Base-by-base conservation (phyloP, 37 sponge, comb jelly and placozoan species). In the Spongilla lacustris region DNA sequence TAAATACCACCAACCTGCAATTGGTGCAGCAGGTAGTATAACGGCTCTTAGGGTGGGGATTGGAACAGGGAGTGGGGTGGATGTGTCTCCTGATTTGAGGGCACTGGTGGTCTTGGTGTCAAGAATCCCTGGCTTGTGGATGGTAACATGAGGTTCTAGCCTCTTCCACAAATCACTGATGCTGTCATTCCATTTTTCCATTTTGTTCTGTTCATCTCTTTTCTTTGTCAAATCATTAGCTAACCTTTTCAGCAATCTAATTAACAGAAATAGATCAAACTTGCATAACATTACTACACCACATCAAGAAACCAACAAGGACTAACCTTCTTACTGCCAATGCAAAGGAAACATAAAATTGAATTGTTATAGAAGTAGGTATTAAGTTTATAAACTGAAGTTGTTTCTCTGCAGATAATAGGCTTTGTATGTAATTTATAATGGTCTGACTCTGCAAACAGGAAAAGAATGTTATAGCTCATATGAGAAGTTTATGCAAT, bases 311-410 rank as follows among this genome's bases (percentile, higher is more conserved):
- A n/a, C 1, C 19, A 14, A 1, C 0, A 58, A 71, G 28, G 73
- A 50, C 27, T 24, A 66, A 91, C 92, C 83, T 85, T 35, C 86
- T 23, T 13, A 93, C 74, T 37, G 80, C 74, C 4, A 90, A 49
- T 73, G 91, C 72, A 36, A 93, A 80, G 48, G 36, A 48, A 17
- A 93, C 86, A 79, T 90, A 93, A 50, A 86, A 87, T 21, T 93
- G 90, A 6, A 93, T 50, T 11, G 46, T 2, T 33, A 93, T 82
- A 27, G 90, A 78, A 24, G 36, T 17, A 12, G 94, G 90, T 27
- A 93, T 85, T 67, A 31, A 38, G n/a, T 41, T 13, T 13, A 75
- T 26, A n/a, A 89, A 74, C 13, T 68, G 67, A 34, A 85, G 87
- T 2, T 50, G 78, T 58, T 58, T 58, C 38, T 83, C 85, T 10